A percentile compares a stretch with the other conserved stretches of the same genome.
Conservation (phyloP, 2,113 vertebrate genomes). For the Lampris incognitus region DNA sequence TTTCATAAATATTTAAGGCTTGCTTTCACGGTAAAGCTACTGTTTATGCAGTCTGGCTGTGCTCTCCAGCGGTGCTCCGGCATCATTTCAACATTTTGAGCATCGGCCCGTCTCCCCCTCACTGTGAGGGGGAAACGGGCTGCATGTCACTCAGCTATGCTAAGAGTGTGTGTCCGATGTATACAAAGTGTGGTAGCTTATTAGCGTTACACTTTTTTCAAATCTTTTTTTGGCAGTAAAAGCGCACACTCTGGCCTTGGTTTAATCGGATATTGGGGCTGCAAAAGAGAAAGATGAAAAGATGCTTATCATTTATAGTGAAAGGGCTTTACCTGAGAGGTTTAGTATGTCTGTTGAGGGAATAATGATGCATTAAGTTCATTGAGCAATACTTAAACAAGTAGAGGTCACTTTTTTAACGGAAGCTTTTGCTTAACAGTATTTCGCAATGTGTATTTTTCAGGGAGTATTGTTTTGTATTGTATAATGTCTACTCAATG, state of each 20-base stretch:
- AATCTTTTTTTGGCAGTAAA: not conserved
- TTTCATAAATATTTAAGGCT: slow-evolving; percentile 60
- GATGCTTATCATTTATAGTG: no score
- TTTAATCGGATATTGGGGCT: slow-evolving; percentile 1
- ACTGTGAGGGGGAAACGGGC: not conserved
- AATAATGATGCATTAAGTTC: no score
- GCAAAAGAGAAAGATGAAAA: not conserved
- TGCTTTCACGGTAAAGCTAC: slow-evolving; percentile 27
- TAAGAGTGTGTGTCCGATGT: not conserved
- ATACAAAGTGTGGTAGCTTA: not conserved
- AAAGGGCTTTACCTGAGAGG: no score
- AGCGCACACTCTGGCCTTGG: not conserved
- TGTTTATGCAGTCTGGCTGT: slow-evolving; percentile 48
- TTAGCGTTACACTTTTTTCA: not conserved
- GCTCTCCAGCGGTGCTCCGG: not conserved
- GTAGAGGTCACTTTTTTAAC: no score
- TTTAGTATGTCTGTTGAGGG: no score
- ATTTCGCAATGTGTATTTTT: no score
- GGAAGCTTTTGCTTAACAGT: not conserved
- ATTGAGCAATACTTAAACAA: no score
- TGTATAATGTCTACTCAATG: no score
- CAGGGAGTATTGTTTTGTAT: no score
- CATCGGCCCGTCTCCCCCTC: not conserved
- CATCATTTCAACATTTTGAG: not conserved
- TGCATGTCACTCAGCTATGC: not conserved